Percentiles rank a stretch among this genome's conserved stretches.
These are phyloP conservation scores for Spermophilus dauricus DNA, from an alignment of 2,113 vertebrate genomes.

Conservation along the genomic window DNA sequence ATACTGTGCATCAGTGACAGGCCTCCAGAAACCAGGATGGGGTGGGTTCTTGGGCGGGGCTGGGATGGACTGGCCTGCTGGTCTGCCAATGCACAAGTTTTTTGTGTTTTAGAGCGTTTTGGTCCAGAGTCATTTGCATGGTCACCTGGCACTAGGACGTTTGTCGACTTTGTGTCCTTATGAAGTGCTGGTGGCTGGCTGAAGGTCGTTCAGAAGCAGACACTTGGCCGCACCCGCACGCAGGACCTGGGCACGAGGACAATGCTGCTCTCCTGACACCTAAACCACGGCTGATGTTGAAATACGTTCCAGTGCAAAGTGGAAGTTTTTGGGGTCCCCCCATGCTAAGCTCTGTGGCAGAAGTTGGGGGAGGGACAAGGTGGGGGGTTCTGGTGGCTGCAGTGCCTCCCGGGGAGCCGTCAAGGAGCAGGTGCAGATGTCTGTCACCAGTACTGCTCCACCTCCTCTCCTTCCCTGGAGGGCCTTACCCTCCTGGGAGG, in stretches of 20 bases:
- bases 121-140: neutral
- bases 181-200: neutral
- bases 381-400: no score
- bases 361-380: neutral
- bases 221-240: neutral
- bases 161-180: neutral
- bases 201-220: neutral
- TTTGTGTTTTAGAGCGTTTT: neutral
- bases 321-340: neutral
- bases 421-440: no score
- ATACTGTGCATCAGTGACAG: neutral
- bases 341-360: rapidly evolving
- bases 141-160: neutral
- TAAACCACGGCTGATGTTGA: neutral
- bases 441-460: no score
- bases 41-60: neutral
- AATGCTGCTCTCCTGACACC: neutral
- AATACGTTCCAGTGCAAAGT: neutral
- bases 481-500: neutral
- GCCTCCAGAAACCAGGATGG: neutral
- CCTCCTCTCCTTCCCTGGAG: neutral
- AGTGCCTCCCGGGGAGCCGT: no score
- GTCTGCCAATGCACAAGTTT: neutral
- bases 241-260: neutral
- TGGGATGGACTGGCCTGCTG: neutral